These are phyloP conservation scores for Elanoides forficatus DNA, from an alignment of 2,113 vertebrate genomes.

Conservation along the genomic window DNA sequence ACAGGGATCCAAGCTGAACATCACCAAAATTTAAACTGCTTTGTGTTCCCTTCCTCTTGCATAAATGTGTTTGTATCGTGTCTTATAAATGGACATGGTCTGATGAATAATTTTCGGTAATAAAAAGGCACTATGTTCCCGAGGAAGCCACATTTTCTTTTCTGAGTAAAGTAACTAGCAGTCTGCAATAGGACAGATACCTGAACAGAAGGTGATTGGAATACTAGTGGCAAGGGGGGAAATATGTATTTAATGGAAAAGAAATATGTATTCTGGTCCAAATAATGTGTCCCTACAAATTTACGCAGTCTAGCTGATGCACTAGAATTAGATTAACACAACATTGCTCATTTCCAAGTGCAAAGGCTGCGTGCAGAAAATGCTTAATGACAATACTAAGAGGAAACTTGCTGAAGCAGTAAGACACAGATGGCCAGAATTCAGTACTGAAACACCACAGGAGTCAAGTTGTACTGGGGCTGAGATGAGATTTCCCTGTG, in stretches of 20 bases:
- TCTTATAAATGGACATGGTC: neutral
- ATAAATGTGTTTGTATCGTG: neutral
- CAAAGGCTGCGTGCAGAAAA: conserved; percentile 68
- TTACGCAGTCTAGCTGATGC: neutral
- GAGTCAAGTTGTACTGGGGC: conserved; percentile 25
- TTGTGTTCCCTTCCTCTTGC: neutral
- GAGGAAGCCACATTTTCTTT: neutral
- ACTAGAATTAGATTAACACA: conserved; percentile 42
- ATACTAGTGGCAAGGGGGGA: neutral
- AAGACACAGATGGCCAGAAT: conserved; percentile 64
- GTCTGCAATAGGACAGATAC: neutral
- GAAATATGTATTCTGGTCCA: neutral
- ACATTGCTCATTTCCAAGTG: conserved; percentile 66
- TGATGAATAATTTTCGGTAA: neutral
- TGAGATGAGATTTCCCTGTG: conserved; percentile 37
- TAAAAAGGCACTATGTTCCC: neutral
- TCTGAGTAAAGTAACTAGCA: neutral
- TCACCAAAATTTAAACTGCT: neutral
- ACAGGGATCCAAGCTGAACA: neutral
- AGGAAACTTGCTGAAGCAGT: conserved; percentile 70
- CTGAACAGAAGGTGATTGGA: neutral
- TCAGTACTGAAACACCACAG: conserved; percentile 53
- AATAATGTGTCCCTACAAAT: neutral
- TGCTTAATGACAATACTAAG: conserved; percentile 63
- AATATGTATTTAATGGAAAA: neutral